Percentiles rank a stretch among this genome's conserved stretches.
phyloP scores from a whole-genome alignment of 2,888 invertebrate genomes.

The Xestobium rufovillosum region DNA sequence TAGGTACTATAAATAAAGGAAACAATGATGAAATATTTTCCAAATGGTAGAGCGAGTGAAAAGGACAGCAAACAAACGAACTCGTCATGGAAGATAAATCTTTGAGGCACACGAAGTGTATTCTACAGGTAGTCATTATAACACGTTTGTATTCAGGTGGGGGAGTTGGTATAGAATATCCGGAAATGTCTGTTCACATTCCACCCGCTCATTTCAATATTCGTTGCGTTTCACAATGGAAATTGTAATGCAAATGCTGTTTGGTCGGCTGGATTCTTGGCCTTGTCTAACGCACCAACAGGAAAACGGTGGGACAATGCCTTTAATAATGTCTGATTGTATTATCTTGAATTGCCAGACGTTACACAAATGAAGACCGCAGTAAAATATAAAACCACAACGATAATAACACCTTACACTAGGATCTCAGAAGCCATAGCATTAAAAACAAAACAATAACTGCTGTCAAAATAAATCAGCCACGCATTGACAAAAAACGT shows the following conservation, averaged over 20 bases:
- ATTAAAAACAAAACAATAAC: too few species aligned
- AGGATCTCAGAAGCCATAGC: too few species aligned
- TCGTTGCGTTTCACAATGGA: neutral
- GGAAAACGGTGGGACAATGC: constrained; percentile 28
- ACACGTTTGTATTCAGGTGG: constrained; percentile 28
- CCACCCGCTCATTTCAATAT: constrained; percentile 17
- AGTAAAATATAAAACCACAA: too few species aligned
- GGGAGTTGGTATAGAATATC: constrained; percentile 27
- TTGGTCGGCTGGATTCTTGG: neutral
- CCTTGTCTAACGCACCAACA: constrained; percentile 20
- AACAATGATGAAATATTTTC: too few species aligned
- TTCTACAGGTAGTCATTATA: constrained; percentile 29
- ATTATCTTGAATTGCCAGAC: constrained; percentile 16
- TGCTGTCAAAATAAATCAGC: too few species aligned
- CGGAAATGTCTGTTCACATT: constrained; percentile 27
- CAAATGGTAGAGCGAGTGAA: too few species aligned
- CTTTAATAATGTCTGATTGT: constrained; percentile 22
- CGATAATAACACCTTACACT: too few species aligned
- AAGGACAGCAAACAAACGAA: constrained; percentile 18
- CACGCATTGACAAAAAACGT: too few species aligned
- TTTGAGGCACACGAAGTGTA: constrained; percentile 18
- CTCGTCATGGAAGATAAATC: constrained; percentile 26
- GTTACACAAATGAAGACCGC: too few species aligned
- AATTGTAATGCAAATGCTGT: neutral
- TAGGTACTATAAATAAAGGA: too few species aligned